phyloP scores from a whole-genome alignment of 2,888 invertebrate species.

The Ephialtes manifestator region DNA sequence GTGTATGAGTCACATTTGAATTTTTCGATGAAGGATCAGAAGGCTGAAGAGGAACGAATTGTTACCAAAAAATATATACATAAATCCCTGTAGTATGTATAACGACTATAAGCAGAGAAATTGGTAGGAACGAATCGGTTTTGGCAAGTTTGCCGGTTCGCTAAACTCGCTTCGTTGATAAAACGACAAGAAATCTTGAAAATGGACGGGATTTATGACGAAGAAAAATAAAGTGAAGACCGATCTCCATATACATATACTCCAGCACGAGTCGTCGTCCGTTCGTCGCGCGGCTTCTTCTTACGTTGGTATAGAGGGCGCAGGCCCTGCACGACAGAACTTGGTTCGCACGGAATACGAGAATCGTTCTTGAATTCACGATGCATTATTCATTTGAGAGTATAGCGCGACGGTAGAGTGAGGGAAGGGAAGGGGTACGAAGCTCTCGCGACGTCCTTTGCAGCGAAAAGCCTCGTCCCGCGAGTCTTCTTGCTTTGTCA shows the following conservation, averaged over 20 bases:
- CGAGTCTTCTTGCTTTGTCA: conserved; percentile 45
- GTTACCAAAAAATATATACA: conserved; percentile 7
- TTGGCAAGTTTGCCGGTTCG: conserved; percentile 10
- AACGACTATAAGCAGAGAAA: background rate
- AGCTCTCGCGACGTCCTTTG: conserved; percentile 42
- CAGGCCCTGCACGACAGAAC: conserved; percentile 26
- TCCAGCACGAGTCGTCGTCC: conserved; percentile 10
- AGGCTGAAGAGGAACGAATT: background rate
- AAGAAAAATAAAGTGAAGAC: conserved; percentile 50
- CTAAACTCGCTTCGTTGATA: conserved; percentile 9
- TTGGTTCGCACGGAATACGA: conserved; percentile 63
- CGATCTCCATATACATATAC: conserved; percentile 25
- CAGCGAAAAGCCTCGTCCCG: conserved; percentile 46
- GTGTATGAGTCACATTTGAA: conserved; percentile 30
- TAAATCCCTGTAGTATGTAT: background rate
- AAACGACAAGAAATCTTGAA: conserved; percentile 14
- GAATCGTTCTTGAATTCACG: conserved; percentile 70
- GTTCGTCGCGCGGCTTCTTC: background rate
- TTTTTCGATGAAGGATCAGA: background rate
- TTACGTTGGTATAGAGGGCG: conserved; percentile 14
- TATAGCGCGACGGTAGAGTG: conserved; percentile 32
- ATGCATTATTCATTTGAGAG: conserved; percentile 71
- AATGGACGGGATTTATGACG: conserved; percentile 40
- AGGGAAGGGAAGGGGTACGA: conserved; percentile 31
- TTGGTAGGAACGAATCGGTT: conserved; percentile 23